These are phyloP conservation scores for Prunella himalayana DNA, from an alignment of 2,113 vertebrate species.

Conservation along the genomic window DNA sequence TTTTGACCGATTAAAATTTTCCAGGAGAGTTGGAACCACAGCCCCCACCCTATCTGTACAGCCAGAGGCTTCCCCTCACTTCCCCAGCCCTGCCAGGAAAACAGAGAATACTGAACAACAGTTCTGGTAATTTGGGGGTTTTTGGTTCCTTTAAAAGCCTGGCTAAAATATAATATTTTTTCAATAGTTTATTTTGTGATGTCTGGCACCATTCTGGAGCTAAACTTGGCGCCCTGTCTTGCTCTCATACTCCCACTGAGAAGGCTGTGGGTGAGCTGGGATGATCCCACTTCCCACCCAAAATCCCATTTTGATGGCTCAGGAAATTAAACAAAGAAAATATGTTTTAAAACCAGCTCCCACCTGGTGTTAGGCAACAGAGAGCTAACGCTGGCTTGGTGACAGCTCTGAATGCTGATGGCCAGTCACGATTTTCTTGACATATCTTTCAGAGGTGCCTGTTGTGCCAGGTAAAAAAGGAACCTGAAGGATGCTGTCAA, in stretches of 20 bases:
- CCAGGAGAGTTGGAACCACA: neutral
- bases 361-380: neutral
- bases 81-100: neutral
- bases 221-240: neutral
- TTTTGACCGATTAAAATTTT: conserved; percentile 29
- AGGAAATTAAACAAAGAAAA: neutral
- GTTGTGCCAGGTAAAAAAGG: neutral
- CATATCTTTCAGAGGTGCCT: neutral
- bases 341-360: neutral
- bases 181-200: neutral
- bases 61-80: conserved; percentile 11
- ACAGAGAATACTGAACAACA: neutral
- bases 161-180: neutral
- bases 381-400: neutral
- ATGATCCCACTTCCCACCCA: neutral
- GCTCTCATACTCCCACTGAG: neutral
- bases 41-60: neutral
- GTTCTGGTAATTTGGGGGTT: neutral
- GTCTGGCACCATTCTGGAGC: neutral
- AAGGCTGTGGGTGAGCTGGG: neutral
- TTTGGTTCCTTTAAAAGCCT: neutral
- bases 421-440: neutral
- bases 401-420: neutral
- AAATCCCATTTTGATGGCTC: neutral
- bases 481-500: neutral